These are phyloP conservation scores for Motacilla tschutschensis DNA, from an alignment of 2,113 vertebrate species.

Conservation along the genomic window DNA sequence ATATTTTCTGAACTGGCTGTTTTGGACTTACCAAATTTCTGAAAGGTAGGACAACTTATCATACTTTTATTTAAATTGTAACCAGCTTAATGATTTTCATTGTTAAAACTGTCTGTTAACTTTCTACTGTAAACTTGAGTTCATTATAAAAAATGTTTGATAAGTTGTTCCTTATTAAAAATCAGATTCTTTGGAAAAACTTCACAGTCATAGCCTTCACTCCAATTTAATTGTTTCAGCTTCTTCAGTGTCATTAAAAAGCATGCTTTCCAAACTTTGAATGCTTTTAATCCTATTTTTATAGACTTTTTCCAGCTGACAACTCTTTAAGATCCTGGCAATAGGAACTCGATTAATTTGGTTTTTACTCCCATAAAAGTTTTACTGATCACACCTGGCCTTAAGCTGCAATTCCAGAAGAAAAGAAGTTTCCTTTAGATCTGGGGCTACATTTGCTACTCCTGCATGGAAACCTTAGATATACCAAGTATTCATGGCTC, in stretches of 20 bases:
- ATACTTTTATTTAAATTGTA: not conserved
- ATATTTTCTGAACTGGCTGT: not conserved
- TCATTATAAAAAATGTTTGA: not conserved
- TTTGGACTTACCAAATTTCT: not conserved
- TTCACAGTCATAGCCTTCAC: not conserved
- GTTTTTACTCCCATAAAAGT: not conserved
- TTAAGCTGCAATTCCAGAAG: not conserved
- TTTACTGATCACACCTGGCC: not conserved
- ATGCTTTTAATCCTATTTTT: not conserved
- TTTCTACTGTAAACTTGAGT: not conserved
- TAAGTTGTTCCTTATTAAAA: not conserved
- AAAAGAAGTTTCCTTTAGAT: not conserved
- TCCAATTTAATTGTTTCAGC: not conserved
- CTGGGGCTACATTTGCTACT: not conserved
- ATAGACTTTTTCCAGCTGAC: not conserved
- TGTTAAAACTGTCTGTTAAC: not conserved
- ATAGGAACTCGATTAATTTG: not conserved
- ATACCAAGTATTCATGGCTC: not conserved
- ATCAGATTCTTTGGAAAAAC: not conserved
- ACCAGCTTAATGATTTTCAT: not conserved
- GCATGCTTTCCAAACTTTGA: not conserved
- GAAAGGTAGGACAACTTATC: not conserved
- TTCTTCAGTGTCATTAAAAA: not conserved
- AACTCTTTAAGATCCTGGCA: not conserved
- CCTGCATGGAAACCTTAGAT: not conserved